Evolutionary conservation across 2,113 vertebrate species (phyloP), one percentile per base, ranked within the genome.

Genomic region (Spea bombifrons): DNA sequence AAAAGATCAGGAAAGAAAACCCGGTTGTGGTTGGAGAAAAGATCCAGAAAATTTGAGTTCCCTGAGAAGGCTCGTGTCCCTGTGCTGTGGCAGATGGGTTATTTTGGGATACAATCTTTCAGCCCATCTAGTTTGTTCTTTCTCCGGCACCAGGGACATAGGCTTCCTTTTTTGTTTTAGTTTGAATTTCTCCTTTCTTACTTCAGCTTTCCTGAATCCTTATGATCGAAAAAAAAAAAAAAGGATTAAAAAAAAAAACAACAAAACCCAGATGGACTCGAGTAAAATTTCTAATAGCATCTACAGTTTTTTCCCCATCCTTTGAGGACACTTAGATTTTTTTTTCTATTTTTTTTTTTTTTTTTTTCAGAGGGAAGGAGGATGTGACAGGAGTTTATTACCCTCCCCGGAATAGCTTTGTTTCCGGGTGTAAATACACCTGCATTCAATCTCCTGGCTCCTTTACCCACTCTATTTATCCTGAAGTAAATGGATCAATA

Each of bases 1-100:
- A 94, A 88, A 96, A 94, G 85, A 95, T 96, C 89, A 93, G 94
- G 89, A 96, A 95, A 92, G 95, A 96, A 89, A 96, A 96, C 86
- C 95, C 95, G 53, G 93, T 95, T 86, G 88, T 95, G 74, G 91
- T 94, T 81, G 93, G 94, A 16, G 95, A 95, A 88, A 96, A 96
- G 90, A 93, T 96, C 84, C 90, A 94, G 90, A 96, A 96, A 90
- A 95, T 96, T 85, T 96, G 89, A 95, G 81, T 84, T 59, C 83
- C 83, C 63, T 70, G 59, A 78, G 78, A 87, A 88, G 87, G 83
- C 81, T 87, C 91, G 86, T 89, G 82, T 74, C 64, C 78, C 66
- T 57, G 64, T 50, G 75, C 63, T 68, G 65, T 48, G 64, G 69
- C 16, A 53, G 49, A 53, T 44, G 47, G 70, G 64, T 70, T 55